These are phyloP conservation scores for Xenopus tropicalis DNA, from an alignment of 2,113 vertebrate species.

Conservation along the genomic window UCB_Xtro_10.0 CM004452.2:22102501-22103000, in stretches of 20 bases:
- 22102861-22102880: slow-evolving; percentile 35
- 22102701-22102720: background rate
- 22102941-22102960: slow-evolving; percentile 6
- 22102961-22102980: slow-evolving; percentile 18
- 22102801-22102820: slow-evolving; percentile 26
- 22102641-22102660: too few relatives aligned
- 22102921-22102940: slow-evolving; percentile 33
- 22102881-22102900: slow-evolving; percentile 26
- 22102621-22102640: too few relatives aligned
- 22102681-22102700: background rate
- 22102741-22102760: background rate
- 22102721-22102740: background rate
- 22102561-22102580: too few relatives aligned
- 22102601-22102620: too few relatives aligned
- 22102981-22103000: slow-evolving; percentile 33
- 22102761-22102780: slow-evolving; percentile 2
- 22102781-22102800: slow-evolving; percentile 9
- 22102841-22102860: slow-evolving; percentile 11
- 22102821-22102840: slow-evolving; percentile 29
- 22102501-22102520: too few relatives aligned
- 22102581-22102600: too few relatives aligned
- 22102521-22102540: too few relatives aligned
- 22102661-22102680: background rate
- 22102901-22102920: slow-evolving; percentile 12
- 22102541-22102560: too few relatives aligned